Percentiles rank a stretch among this genome's conserved stretches.
Evolutionary conservation across 2,888 invertebrate genomes (phyloP).

Genomic region (Stomorhina lunata): DNA sequence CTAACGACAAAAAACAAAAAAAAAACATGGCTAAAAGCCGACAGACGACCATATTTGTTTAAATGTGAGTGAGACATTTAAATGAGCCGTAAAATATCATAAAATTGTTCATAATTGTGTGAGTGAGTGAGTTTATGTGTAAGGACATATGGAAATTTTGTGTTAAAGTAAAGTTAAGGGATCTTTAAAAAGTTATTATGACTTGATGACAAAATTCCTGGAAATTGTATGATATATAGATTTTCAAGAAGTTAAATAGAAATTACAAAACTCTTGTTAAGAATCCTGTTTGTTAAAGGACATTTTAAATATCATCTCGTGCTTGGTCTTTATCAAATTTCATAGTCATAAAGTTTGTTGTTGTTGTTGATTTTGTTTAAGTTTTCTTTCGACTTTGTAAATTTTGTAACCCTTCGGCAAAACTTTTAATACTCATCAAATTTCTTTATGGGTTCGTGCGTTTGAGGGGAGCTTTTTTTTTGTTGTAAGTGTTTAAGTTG

Average conservation of each 20-base stretch:
- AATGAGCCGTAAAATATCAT: slow-evolving; percentile 55
- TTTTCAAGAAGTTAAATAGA: not conserved
- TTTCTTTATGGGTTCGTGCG: not conserved
- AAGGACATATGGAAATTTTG: slow-evolving; percentile 27
- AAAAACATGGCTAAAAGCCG: not conserved
- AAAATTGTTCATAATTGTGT: slow-evolving; percentile 4
- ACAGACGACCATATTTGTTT: slow-evolving; percentile 7
- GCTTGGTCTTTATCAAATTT: not conserved
- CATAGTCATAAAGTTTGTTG: not conserved
- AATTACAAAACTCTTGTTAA: not conserved
- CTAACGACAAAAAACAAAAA: too few species aligned
- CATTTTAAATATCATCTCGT: not conserved
- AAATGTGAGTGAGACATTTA: slow-evolving; percentile 28
- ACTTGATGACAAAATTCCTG: not conserved
- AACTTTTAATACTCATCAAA: slow-evolving; percentile 13
- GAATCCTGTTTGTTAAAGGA: not conserved
- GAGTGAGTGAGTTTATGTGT: too few species aligned
- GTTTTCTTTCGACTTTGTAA: not conserved
- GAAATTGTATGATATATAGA: not conserved
- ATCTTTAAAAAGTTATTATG: not conserved
- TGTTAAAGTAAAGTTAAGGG: not conserved
- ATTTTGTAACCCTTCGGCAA: not conserved
- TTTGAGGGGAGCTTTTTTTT: not conserved
- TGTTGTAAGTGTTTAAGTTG: slow-evolving; percentile 42
- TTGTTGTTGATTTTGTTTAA: too few species aligned